Evolutionary conservation across 2,888 invertebrate species (phyloP).

Genomic region (Abrostola triplasia): DNA sequence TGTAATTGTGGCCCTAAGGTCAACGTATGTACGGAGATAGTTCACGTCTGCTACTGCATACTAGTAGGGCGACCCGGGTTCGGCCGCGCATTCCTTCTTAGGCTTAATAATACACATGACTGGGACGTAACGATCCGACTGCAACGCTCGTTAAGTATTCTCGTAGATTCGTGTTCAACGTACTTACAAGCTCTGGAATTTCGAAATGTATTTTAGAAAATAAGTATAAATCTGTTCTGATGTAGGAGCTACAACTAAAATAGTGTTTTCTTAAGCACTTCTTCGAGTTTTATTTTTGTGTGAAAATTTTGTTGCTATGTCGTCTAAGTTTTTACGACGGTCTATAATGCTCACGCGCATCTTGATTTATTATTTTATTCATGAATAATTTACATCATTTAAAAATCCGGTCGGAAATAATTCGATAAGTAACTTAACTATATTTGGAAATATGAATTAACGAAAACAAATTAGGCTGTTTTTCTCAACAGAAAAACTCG

Average conservation of each 20-base stretch:
- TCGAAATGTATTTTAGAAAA: constrained; percentile 37
- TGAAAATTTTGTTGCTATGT: not conserved
- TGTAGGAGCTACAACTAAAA: not conserved
- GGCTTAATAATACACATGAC: constrained; percentile 86
- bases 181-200: constrained; percentile 69
- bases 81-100: constrained; percentile 83
- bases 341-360: no score
- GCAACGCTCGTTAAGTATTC: constrained; percentile 78
- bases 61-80: constrained; percentile 80
- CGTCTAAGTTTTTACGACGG: not conserved
- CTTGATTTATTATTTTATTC: no score
- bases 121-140: constrained; percentile 79
- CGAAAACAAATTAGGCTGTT: not conserved
- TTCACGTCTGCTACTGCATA: constrained; percentile 72
- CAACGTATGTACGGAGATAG: constrained; percentile 60
- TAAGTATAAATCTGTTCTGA: constrained; percentile 1
- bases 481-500: not conserved
- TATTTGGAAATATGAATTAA: not conserved
- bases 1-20: constrained; percentile 72
- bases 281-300: not conserved
- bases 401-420: not conserved
- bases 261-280: not conserved
- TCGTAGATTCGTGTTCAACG: constrained; percentile 70
- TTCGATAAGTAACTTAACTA: not conserved
- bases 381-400: no score